Base-by-base conservation (phyloP, 2,888 invertebrate genomes). In the Lumbricus terrestris region DNA sequence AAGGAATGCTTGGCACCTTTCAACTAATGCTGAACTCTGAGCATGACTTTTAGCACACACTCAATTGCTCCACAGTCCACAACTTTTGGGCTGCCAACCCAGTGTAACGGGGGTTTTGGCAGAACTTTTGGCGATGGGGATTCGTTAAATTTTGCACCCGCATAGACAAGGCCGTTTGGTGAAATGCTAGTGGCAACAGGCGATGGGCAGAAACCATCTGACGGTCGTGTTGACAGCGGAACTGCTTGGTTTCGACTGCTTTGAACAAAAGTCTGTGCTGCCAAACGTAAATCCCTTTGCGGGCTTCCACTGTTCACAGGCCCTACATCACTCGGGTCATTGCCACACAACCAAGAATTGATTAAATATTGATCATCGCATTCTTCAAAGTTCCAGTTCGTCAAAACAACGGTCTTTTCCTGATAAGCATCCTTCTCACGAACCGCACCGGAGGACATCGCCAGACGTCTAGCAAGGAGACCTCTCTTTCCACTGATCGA, bases 71-170 rank as follows among this genome's bases (percentile, higher is more conserved):
- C 90, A 82, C 91, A 90, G 88, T 85, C 91, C n/a, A 90, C 83
- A n/a, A 90, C 88, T 29, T 91, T 90, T 35, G 85, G 85, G 34
- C 91, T 91, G 37, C 85, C 91, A 95, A 96, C 96, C 97, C 97
- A 97, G 95, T 97, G 97, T 92, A 96, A 96, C 91, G 97, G 97
- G 93, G 97, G 97, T 94, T 96, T 97, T 91, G 97, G 97, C 94
- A 97, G 95, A 92, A 96, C 96, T 93, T 96, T 96, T 88, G 97
- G 97, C 91, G 97, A 96, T 89, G 97, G 97, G 90, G 97, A 97
- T 93, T 97, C 97, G 94, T 97, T 97, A 96, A 97, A 97, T 95
- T 97, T 97, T 94, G 97, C 97, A 94, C 96, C 97, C 92, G 97
- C 97, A 92, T 95, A 95, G 88, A 93, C 93, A 91, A 40, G 90